Conservation (phyloP, 2,113 vertebrate species). For the Pelecanus crispus region DNA sequence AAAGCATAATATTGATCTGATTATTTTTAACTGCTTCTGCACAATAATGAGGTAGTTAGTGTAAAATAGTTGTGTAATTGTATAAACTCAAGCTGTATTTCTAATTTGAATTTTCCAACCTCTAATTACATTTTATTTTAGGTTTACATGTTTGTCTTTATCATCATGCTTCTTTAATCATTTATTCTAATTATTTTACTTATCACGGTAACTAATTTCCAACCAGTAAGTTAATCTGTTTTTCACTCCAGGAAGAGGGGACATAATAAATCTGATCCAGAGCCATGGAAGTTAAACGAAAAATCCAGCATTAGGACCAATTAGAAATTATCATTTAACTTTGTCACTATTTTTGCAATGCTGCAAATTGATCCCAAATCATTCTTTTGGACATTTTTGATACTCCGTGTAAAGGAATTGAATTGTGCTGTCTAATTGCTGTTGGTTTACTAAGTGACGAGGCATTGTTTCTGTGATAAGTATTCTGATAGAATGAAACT, state of each 20-base stretch:
- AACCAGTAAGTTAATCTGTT: not conserved
- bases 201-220: not conserved
- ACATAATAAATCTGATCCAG: not conserved
- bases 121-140: not conserved
- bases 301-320: not conserved
- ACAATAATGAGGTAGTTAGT: not conserved
- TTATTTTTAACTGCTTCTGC: not conserved
- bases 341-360: not conserved
- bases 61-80: not conserved
- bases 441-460: conserved; percentile 13
- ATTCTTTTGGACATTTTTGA: not conserved
- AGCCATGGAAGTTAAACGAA: not conserved
- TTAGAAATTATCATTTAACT: not conserved
- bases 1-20: not conserved
- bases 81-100: not conserved
- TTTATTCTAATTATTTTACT: not conserved
- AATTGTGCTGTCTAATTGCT: not conserved
- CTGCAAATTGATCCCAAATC: not conserved
- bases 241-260: not conserved
- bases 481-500: not conserved
- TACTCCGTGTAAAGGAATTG: not conserved
- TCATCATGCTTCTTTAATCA: not conserved
- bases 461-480: conserved; percentile 4
- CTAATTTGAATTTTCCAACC: not conserved
- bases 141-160: not conserved